A percentile compares a stretch with the other conserved stretches of the same genome.
Evolutionary conservation across 1,140 invertebrate species (phyloP).

Genomic region (Luehdorfia chinensis): DNA sequence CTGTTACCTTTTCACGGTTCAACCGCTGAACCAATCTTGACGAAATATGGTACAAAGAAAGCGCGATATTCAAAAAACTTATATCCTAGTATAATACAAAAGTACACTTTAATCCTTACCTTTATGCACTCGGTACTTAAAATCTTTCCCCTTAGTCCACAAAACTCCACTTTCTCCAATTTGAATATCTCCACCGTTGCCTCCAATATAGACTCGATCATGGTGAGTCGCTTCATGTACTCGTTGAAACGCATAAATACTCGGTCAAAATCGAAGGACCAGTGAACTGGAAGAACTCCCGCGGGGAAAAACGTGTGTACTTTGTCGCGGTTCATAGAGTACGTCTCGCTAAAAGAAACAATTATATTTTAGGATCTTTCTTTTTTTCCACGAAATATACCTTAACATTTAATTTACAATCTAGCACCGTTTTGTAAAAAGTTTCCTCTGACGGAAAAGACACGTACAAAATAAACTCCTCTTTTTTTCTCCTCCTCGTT

Average conservation of each 20-base stretch:
- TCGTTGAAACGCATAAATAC: slow-evolving; percentile 84
- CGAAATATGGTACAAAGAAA: too few relatives aligned
- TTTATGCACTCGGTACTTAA: slow-evolving; percentile 77
- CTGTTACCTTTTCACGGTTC: too few relatives aligned
- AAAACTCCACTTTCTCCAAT: slow-evolving; percentile 91
- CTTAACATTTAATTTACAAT: too few relatives aligned
- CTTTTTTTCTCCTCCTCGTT: too few relatives aligned
- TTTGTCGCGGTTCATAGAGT: slow-evolving; percentile 68
- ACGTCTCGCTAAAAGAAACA: slow-evolving; percentile 54
- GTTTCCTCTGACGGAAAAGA: too few relatives aligned
- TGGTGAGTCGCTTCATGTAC: slow-evolving; percentile 80
- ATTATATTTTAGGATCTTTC: too few relatives aligned
- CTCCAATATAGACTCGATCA: slow-evolving; percentile 83
- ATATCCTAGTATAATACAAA: background rate
- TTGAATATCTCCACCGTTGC: slow-evolving; percentile 89
- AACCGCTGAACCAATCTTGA: too few relatives aligned
- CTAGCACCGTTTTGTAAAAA: too few relatives aligned
- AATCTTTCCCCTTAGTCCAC: slow-evolving; percentile 85
- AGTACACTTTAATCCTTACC: slow-evolving; percentile 32
- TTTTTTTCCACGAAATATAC: too few relatives aligned
- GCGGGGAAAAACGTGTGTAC: slow-evolving; percentile 63
- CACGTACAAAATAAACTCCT: too few relatives aligned
- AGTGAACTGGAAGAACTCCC: slow-evolving; percentile 76
- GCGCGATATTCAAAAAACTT: too few relatives aligned
- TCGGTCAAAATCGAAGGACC: slow-evolving; percentile 85